Evolutionary conservation across 2,888 invertebrate species (phyloP), one percentile per base, ranked within the genome.

Genomic region (Archips crataeganus): DNA sequence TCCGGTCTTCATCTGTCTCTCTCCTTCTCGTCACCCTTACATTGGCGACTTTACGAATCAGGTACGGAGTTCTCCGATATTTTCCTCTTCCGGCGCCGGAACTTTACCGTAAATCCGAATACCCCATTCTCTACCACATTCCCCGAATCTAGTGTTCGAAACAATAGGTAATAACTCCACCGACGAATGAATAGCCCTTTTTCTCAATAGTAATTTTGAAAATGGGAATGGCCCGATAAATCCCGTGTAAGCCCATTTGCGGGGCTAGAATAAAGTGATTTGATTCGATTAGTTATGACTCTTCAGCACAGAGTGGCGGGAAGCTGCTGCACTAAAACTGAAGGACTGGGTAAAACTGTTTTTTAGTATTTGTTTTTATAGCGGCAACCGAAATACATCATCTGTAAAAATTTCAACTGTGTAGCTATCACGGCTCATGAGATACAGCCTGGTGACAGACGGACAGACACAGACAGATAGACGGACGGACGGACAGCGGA

Each of bases 281-380:
- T 67, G 36, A 67, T 67, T 67, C 66, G 66, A 67, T 67, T 67
- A 67, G 66, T 67, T 67, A 67, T 67, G 39, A 67, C 23, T 67
- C 42, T 47, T 42, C 15, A 23, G n/a, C 57, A n/a, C 57, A 67
- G 39, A 66, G 0, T 34, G 11, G 8, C 0, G 23, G 11, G 34
- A 51, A 65, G 51, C 34, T n/a, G 10, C 3, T 5, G 3, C 51
- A 51, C 13, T 32, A 23, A 23, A 11, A 11, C 23, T 0, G 15
- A 62, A 15, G 10, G 2, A 10, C n/a, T n/a, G n/a, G n/a, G n/a
- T n/a, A n/a, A n/a, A n/a, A 39, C 2, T 39, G 39, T 23, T 23
- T 23, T 23, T 1, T 23, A 23, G 23, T 23, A 23, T 23, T 23
- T 23, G 23, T 1, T 23, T 23, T 23, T 23, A 23, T 23, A 23